phyloP scores from a whole-genome alignment of 2,888 invertebrate genomes.

The Hipparchia sbordonii region DNA sequence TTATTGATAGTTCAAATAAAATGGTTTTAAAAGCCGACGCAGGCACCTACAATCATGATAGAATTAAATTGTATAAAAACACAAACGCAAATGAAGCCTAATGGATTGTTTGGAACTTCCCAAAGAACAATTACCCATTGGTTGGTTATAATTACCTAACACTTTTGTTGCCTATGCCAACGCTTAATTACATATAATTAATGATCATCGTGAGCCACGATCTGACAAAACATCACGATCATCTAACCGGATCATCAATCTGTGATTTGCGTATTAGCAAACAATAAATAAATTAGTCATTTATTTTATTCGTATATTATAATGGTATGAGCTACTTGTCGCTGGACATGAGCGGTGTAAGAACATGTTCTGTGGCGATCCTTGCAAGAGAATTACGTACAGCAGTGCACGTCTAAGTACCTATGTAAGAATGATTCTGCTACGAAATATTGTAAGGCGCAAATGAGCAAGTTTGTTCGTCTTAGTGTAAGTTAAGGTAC shows the following conservation, averaged over 20 bases:
- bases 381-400: too few relatives aligned
- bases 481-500: too few relatives aligned
- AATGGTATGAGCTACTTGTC: too few relatives aligned
- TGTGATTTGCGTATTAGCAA: slow-evolving; percentile 21
- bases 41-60: too few relatives aligned
- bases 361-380: too few relatives aligned
- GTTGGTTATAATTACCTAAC: not conserved
- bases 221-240: slow-evolving; percentile 44
- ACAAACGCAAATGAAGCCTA: not conserved
- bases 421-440: too few relatives aligned
- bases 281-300: slow-evolving; percentile 14
- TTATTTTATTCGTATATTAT: not conserved
- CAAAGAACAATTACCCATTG: not conserved
- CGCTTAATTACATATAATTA: slow-evolving; percentile 43
- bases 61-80: not conserved
- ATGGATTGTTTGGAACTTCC: slow-evolving; percentile 7
- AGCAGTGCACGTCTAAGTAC: too few relatives aligned
- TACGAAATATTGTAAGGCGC: too few relatives aligned
- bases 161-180: slow-evolving; percentile 20
- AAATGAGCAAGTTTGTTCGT: too few relatives aligned
- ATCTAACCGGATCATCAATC: slow-evolving; percentile 37
- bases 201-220: slow-evolving; percentile 44
- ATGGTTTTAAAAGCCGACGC: too few relatives aligned
- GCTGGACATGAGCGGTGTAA: too few relatives aligned
- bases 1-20: too few relatives aligned